Conservation (phyloP, 1,140 invertebrate genomes). For the Aphis gossypii region DNA sequence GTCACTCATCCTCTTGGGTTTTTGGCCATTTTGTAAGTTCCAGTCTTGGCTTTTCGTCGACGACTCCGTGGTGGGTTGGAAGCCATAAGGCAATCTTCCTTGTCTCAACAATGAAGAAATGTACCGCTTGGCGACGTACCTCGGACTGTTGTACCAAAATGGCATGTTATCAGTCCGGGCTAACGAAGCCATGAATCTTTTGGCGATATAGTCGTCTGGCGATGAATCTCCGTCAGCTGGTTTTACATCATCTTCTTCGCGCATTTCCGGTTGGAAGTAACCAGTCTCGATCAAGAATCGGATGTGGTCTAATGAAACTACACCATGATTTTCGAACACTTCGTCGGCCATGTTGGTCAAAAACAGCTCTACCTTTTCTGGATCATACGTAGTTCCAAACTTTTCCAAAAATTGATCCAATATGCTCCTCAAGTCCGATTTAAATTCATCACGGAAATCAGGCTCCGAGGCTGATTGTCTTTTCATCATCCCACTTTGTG, state of each 20-base stretch:
- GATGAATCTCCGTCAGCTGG: not conserved
- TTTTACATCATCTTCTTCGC: conserved; percentile 7
- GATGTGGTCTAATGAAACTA: conserved; percentile 48
- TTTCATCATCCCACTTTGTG: not conserved
- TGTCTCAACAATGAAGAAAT: conserved; percentile 60
- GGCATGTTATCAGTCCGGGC: conserved; percentile 43
- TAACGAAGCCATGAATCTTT: conserved; percentile 39
- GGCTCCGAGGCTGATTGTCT: not conserved
- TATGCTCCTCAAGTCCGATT: conserved; percentile 21
- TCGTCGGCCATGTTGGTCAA: conserved; percentile 53
- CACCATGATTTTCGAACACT: conserved; percentile 53
- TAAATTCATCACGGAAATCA: conserved; percentile 34
- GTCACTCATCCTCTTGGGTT: not conserved
- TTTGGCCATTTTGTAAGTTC: not conserved
- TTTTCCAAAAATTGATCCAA: conserved; percentile 48
- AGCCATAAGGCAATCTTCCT: conserved; percentile 59
- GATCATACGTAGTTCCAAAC: conserved; percentile 46
- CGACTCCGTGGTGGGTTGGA: conserved; percentile 38
- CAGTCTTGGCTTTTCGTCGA: not conserved
- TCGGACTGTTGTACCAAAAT: not conserved
- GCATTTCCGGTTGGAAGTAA: conserved; percentile 57
- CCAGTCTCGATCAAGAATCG: conserved; percentile 47
- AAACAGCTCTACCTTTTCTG: conserved; percentile 56
- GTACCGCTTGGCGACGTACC: conserved; percentile 55
- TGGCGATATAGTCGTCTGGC: not conserved